A percentile compares a stretch with the other conserved stretches of the same genome.
Conservation (phyloP, 2,113 vertebrate species). For the Crotalus horridus region DNA sequence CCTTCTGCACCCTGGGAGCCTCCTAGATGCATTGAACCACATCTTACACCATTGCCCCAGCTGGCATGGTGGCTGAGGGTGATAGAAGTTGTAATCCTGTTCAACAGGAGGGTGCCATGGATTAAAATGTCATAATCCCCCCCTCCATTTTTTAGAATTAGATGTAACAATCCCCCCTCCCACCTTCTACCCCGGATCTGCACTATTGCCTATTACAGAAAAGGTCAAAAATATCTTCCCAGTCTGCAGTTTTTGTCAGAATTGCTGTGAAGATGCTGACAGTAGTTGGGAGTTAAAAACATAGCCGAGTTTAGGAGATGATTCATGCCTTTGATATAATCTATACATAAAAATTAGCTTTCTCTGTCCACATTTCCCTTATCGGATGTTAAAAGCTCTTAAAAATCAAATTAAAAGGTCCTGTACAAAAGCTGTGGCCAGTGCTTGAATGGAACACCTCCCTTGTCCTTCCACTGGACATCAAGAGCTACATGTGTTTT, state of each 20-base stretch:
- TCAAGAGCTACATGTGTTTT: neutral
- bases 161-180: neutral
- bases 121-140: neutral
- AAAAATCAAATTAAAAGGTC: neutral
- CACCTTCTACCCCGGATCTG: neutral
- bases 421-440: neutral
- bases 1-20: neutral
- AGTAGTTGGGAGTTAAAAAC: neutral
- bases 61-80: neutral
- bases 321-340: neutral
- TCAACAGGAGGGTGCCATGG: neutral
- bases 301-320: neutral
- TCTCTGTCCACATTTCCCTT: neutral
- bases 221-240: neutral
- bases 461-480: slow-evolving; percentile 9
- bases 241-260: neutral
- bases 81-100: neutral
- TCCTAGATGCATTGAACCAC: neutral
- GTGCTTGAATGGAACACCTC: neutral
- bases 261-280: neutral
- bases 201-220: neutral
- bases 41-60: neutral
- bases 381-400: neutral
- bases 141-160: neutral
- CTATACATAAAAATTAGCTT: neutral